These are phyloP conservation scores for Orthonevra nobilis DNA, from an alignment of 2,888 invertebrate genomes.

Conservation along the genomic window DNA sequence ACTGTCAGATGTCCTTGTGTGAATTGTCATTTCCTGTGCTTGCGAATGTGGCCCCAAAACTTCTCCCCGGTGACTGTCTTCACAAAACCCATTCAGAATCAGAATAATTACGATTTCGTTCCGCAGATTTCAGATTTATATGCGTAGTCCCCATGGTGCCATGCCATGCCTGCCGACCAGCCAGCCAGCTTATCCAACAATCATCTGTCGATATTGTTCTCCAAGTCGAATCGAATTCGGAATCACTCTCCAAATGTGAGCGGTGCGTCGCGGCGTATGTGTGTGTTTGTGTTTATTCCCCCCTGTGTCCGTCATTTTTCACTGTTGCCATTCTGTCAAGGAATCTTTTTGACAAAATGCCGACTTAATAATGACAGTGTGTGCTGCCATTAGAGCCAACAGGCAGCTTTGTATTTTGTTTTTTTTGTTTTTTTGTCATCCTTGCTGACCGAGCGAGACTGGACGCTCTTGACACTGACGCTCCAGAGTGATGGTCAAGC, in stretches of 20 bases:
- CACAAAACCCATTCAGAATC: constrained; percentile 11
- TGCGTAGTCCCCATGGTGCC: constrained; percentile 1
- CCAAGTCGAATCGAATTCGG: constrained; percentile 7
- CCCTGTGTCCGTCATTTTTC: constrained; percentile 50
- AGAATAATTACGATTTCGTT: constrained; percentile 9
- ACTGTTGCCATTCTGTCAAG: constrained; percentile 42
- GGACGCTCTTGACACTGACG: neutral
- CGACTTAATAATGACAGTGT: constrained; percentile 49
- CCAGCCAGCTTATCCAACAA: constrained; percentile 6
- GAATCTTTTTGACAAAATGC: constrained; percentile 68
- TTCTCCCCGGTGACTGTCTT: too few species aligned
- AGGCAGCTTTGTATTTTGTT: too few species aligned
- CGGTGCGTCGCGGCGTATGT: neutral
- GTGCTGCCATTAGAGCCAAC: constrained; percentile 32
- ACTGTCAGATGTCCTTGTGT: neutral
- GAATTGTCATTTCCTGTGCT: too few species aligned
- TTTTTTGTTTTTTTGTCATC: constrained; percentile 60
- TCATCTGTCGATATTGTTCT: constrained; percentile 53
- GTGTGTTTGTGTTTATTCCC: neutral
- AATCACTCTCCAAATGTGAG: neutral
- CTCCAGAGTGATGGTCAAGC: constrained; percentile 41
- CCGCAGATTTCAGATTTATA: neutral
- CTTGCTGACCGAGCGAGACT: neutral
- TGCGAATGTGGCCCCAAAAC: too few species aligned
- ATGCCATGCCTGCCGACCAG: constrained; percentile 1